Evolutionary conservation across 2,113 vertebrate genomes (phyloP).

Genomic region (Verasper variegatus): DNA sequence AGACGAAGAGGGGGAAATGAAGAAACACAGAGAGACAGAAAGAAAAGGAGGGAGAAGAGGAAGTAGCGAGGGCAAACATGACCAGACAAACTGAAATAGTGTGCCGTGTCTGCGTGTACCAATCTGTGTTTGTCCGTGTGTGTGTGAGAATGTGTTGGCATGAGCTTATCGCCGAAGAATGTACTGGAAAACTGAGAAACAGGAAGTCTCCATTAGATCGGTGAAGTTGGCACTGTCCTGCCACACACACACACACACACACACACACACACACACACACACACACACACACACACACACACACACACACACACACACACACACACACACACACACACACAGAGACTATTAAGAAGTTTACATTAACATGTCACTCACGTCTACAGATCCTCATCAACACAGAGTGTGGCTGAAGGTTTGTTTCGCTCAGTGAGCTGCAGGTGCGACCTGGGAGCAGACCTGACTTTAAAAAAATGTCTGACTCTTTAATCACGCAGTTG

Average conservation of each 20-base stretch:
- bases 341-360: background rate
- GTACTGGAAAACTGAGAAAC: conserved; percentile 78
- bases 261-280: too few relatives aligned
- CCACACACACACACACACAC: conserved; percentile 32
- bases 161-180: conserved; percentile 82
- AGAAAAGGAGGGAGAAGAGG: background rate
- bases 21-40: background rate
- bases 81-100: conserved; percentile 19
- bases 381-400: background rate
- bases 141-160: conserved; percentile 58
- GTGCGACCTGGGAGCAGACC: conserved; percentile 15
- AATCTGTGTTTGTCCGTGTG: conserved; percentile 22
- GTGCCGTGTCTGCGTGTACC: background rate
- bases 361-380: conserved; percentile 26
- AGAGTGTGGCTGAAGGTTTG: background rate
- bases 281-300: background rate
- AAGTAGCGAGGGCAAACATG: background rate
- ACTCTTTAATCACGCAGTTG: conserved; percentile 15
- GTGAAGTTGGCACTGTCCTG: conserved; percentile 54
- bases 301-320: conserved; percentile 21
- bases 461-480: conserved; percentile 1
- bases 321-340: conserved; percentile 13
- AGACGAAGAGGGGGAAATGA: background rate
- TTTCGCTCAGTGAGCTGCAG: conserved; percentile 23
- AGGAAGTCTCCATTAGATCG: conserved; percentile 74